phyloP scores from a whole-genome alignment of 2,797 vertebrate species.

The Enteromius fasciolatus region DNA sequence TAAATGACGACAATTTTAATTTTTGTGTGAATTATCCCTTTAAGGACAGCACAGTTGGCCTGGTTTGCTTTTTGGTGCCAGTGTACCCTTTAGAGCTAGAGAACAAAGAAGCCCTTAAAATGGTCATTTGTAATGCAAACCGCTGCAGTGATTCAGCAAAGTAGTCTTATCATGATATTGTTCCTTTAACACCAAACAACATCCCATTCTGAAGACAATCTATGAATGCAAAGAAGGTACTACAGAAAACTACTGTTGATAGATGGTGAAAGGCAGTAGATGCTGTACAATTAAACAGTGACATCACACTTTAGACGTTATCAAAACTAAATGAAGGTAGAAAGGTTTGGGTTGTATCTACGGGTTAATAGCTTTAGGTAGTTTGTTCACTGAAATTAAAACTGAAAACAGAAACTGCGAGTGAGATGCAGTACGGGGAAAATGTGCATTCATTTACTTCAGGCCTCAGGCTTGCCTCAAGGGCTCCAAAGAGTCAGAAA shows the following conservation, averaged over 20 bases:
- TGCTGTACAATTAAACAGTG: background rate
- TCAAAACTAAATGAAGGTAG: background rate
- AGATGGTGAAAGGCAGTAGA: background rate
- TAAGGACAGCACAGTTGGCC: background rate
- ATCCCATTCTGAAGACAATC: background rate
- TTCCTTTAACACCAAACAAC: background rate
- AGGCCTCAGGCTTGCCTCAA: constrained; percentile 14
- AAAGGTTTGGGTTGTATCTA: background rate
- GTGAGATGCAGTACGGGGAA: background rate
- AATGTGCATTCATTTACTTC: constrained; percentile 13
- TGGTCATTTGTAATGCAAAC: constrained; percentile 34
- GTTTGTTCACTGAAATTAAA: constrained; percentile 1
- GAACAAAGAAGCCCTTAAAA: constrained; percentile 23
- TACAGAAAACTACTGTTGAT: background rate
- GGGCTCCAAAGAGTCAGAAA: constrained; percentile 1
- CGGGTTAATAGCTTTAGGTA: background rate
- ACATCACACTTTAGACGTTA: background rate
- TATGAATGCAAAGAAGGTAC: background rate
- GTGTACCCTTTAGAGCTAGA: background rate
- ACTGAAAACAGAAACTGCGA: constrained; percentile 19
- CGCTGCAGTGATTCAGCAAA: constrained; percentile 7
- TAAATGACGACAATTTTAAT: background rate
- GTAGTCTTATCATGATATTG: background rate
- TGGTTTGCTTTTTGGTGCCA: constrained; percentile 18
- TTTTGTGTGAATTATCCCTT: background rate